A percentile compares a stretch with the other conserved stretches of the same genome.
Evolutionary conservation across 2,113 vertebrate species (phyloP).

Genomic region (Barbus barbus): DNA sequence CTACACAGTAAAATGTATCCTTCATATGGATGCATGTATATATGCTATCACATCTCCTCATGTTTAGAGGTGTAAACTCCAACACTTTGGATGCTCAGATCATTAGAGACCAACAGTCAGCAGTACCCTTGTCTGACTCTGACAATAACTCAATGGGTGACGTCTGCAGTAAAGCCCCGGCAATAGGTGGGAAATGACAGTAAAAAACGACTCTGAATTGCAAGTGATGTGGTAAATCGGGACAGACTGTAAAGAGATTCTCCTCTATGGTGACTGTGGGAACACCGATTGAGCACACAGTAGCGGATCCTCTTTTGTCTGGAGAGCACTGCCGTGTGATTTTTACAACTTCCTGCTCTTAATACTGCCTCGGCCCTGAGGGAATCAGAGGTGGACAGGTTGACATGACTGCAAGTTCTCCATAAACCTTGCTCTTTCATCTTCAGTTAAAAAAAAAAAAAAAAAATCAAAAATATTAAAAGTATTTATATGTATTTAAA

Average conservation of each 20-base stretch:
- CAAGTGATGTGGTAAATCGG: constrained; percentile 42
- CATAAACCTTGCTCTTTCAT: neutral
- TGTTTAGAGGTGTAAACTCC: constrained; percentile 9
- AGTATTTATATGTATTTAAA: too few species aligned
- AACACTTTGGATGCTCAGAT: neutral
- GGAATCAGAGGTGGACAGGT: constrained; percentile 36
- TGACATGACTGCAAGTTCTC: constrained; percentile 29
- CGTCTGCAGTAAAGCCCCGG: constrained; percentile 34
- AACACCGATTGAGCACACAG: constrained; percentile 34
- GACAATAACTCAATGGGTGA: constrained; percentile 52
- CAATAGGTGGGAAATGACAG: constrained; percentile 37
- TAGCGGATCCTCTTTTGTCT: constrained; percentile 49
- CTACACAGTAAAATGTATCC: neutral
- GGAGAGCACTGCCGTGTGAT: constrained; percentile 51
- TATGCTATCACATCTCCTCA: neutral
- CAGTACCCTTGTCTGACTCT: constrained; percentile 3
- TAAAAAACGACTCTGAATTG: neutral
- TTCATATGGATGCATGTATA: neutral
- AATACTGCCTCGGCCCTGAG: constrained; percentile 29
- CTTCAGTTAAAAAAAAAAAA: too few species aligned
- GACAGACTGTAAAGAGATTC: constrained; percentile 32
- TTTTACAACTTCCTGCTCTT: constrained; percentile 58
- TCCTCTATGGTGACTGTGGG: constrained; percentile 28
- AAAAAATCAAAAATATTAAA: neutral
- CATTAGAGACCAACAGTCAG: constrained; percentile 8